Conservation (phyloP, 2,888 invertebrate species). For the Exephanes ischioxanthus region DNA sequence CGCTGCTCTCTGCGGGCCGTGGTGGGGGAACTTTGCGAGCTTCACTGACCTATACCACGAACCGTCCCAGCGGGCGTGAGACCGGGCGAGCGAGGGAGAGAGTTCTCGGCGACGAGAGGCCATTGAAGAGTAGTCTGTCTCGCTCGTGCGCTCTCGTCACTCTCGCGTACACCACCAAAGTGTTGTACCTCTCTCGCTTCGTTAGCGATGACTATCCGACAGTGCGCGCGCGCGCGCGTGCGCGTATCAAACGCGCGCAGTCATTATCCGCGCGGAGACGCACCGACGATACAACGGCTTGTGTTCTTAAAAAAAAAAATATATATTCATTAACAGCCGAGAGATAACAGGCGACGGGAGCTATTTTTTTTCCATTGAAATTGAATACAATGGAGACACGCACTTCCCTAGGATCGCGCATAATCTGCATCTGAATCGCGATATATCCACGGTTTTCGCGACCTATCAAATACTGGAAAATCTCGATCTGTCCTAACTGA, state of each 20-base stretch:
- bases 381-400: slow-evolving; percentile 5
- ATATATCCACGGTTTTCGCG: background rate
- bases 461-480: background rate
- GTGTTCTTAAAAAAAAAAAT: background rate
- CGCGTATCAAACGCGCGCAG: background rate
- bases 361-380: background rate
- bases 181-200: slow-evolving; percentile 20
- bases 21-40: slow-evolving; percentile 76
- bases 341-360: background rate
- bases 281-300: background rate
- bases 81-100: slow-evolving; percentile 48
- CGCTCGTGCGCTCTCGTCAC: slow-evolving; percentile 17
- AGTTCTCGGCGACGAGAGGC: slow-evolving; percentile 37
- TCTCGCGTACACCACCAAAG: slow-evolving; percentile 6
- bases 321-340: background rate
- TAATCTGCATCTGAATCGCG: background rate
- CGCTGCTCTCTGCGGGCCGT: slow-evolving; percentile 39
- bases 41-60: slow-evolving; percentile 84
- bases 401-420: slow-evolving; percentile 2
- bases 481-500: background rate
- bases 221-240: slow-evolving; percentile 16
- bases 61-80: slow-evolving; percentile 73
- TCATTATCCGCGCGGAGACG: slow-evolving; percentile 2
- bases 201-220: slow-evolving; percentile 39
- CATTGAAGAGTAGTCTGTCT: slow-evolving; percentile 45